A percentile compares a stretch with the other conserved stretches of the same genome.
Evolutionary conservation across 2,797 vertebrate species (phyloP).

Genomic region (Phalloptychus januarius): DNA sequence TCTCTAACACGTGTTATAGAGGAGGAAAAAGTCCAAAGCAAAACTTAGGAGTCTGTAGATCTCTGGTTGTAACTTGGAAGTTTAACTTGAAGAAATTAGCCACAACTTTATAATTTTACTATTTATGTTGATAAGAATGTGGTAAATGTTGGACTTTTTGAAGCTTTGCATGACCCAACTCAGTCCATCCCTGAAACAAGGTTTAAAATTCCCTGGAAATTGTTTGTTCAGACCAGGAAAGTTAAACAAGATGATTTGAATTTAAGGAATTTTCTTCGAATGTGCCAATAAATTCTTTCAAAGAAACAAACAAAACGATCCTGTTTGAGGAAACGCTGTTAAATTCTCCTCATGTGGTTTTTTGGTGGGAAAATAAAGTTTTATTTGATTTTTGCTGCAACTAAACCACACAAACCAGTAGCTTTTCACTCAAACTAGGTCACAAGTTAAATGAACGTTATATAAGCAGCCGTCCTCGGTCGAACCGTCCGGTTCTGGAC

Average conservation of each 20-base stretch:
- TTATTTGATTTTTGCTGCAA: not conserved
- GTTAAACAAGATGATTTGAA: not conserved
- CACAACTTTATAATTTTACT: not conserved
- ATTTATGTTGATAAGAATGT: not conserved
- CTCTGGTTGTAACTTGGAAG: not conserved
- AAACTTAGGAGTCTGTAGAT: not conserved
- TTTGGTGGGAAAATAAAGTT: not conserved
- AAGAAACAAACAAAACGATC: not conserved
- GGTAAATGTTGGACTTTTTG: not conserved
- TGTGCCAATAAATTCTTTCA: not conserved
- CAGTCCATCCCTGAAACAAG: not conserved
- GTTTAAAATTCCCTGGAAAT: not conserved
- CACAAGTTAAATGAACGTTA: not conserved
- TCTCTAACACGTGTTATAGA: too few relatives aligned
- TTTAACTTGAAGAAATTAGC: not conserved
- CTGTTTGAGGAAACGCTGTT: not conserved
- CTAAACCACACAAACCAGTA: not conserved
- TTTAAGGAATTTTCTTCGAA: not conserved
- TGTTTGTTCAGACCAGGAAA: not conserved
- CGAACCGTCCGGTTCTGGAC: not conserved
- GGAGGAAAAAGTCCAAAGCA: not conserved
- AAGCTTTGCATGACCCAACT: not conserved
- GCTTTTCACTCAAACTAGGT: not conserved
- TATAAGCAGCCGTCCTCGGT: not conserved
- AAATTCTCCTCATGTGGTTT: not conserved